Base-by-base conservation (phyloP, 2,797 vertebrate genomes). In the Ctenosaura bakeri region DNA sequence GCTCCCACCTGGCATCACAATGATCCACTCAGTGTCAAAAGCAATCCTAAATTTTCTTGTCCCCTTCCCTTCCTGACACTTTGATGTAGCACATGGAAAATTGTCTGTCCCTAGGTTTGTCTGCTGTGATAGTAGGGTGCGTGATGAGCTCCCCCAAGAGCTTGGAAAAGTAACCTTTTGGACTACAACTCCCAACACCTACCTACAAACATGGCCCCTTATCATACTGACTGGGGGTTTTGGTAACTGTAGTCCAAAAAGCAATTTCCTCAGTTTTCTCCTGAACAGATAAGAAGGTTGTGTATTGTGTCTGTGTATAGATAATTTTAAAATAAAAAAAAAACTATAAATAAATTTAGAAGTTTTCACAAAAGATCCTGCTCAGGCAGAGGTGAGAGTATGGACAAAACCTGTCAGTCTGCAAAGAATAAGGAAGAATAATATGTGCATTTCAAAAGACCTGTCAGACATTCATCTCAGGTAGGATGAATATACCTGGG, bases 41-140 rank as follows among this genome's bases (percentile, higher is more conserved):
- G 24, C 73, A 56, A 62, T 62, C 84, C 77, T 64, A n/a, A 56
- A 66, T 9, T 66, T 29, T 74, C 20, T 74, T 82, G 46, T 81
- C 78, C 59, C 69, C 77, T 71, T n/a, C 46, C n/a, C 46, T 35
- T 59, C 78, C 29, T 76, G 29, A n/a, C 59, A 46, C 62, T 56
- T 85, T 76, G 71, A 50, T 89, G 59, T 82, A 46, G 26, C 64
- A 50, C 29, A 81, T 86, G 83, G n/a, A 89, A 56, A 82, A 54
- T 29, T 82, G n/a, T 82, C 56, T 69, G 59, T 69, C 59, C 14
- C 35, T 86, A 56, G 35, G 29, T 26, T 86, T 56, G 29, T 78
- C 79, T 88, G 50, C 16, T 56, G 79, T 52, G 82, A 46, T 69
- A 56, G 24, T 26, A 20, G 46, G 46, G 24, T 62, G n/a, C 52